Base-by-base conservation (phyloP, 2,113 vertebrate species). In the Ceyx margarethae region DNA sequence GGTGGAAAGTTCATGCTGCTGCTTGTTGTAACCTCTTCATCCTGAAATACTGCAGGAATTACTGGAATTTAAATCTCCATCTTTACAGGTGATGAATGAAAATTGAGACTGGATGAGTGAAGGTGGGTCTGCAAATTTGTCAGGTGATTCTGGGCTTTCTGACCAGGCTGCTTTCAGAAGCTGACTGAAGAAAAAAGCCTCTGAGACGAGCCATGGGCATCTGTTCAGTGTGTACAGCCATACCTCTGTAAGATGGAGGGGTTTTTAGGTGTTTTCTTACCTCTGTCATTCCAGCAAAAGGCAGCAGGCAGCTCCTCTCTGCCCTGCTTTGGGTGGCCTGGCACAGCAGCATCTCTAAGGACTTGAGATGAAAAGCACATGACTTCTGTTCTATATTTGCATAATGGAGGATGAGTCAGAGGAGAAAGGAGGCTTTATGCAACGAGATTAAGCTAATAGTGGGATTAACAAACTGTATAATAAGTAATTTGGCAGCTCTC, bases 231-330 rank as follows among this genome's bases (percentile, higher is more conserved):
- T 15, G 35, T 45, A 6, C 73, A 31, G 56, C 31, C 43, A 2
- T 11, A 3, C 0, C 1, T 3, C 40, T 1, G 1, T 28, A 54
- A 45, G 35, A 4, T 11, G 28, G n/a, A 15, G 33, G 43, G 68
- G n/a, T 26, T 3, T 29, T 78, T n/a, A 6, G 31, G 15, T 13
- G 18, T 80, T 68, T 20, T 9, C 20, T 10, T 64, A 6, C 37
- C 13, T 29, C 35, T 31, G 23, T 26, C 19, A 6, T 26, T 40
- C 48, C 74, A 40, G 54, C 26, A 33, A 22, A 42, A 57, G 28
- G 73, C 66, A 8, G 17, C 23, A 6, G 22, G 0, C 31, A 17
- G 66, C 46, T 65, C 23, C 37, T 15, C 20, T 23, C 33, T 42
- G 48, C 67, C 40, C 33, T 18, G 42, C 31, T 31, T 23, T 19